These are phyloP conservation scores for Romanomermis culicivorax DNA, from an alignment of 2,888 invertebrate species.

Conservation along the genomic window DNA sequence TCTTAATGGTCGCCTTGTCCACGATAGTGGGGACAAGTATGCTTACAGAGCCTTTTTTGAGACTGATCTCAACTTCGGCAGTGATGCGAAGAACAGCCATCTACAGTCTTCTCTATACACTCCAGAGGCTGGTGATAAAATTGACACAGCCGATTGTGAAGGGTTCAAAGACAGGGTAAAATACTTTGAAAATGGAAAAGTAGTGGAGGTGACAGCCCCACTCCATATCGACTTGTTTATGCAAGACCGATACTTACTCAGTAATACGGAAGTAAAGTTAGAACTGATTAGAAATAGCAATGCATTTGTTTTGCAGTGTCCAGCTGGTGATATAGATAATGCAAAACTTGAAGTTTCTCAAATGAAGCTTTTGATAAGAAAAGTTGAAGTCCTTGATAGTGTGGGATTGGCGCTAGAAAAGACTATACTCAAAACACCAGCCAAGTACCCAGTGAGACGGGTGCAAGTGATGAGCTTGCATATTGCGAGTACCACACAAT, in stretches of 20 bases:
- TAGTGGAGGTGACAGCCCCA: neutral
- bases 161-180: neutral
- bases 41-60: neutral
- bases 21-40: neutral
- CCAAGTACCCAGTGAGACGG: no score
- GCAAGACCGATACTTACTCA: no score
- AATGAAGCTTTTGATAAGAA: neutral
- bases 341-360: neutral
- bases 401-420: neutral
- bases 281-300: neutral
- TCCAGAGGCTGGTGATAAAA: neutral
- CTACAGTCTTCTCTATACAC: neutral
- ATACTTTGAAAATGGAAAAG: neutral
- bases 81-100: neutral
- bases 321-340: neutral
- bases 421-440: neutral
- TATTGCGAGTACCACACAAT: no score
- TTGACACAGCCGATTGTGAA: neutral
- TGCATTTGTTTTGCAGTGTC: neutral
- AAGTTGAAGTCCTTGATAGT: neutral
- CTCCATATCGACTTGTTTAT: neutral
- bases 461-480: neutral
- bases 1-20: neutral
- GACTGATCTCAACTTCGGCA: neutral
- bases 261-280: no score